Evolutionary conservation across 2,113 vertebrate species (phyloP), one percentile per base, ranked within the genome.

Genomic region (Apteryx mantelli): DNA sequence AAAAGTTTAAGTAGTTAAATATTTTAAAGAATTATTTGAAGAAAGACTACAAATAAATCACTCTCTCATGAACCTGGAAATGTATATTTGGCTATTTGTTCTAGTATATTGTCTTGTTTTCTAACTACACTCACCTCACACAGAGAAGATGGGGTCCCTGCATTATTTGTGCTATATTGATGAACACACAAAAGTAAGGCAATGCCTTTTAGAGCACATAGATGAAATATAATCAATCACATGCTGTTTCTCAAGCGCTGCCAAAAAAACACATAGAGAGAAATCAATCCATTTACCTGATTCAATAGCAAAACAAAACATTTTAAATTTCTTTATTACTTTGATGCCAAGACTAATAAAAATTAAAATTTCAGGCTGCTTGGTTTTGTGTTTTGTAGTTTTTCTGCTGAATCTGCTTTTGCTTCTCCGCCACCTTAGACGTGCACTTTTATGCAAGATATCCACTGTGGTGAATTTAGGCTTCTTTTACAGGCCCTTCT

Each of bases 1-100:
- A 94, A 91, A 95, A 95, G 95, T 95, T 95, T 97, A 95, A 95
- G 48, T 88, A 95, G 69, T 70, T 85, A 92, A 89, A 70, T 40
- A 95, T 78, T 93, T 94, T 91, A 91, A 95, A 93, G 91, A 83
- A 88, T 81, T 86, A 84, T 28, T 56, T 90, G 77, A 53, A 55
- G 58, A 95, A 71, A 89, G 92, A 61, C 36, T 95, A 70, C 24
- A 86, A 93, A 91, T 94, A 90, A 95, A 88, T 95, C 82, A 86
- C 22, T 83, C 64, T 36, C 34, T 16, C 76, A 66, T 3, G 0
- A 88, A 77, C 70, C 68, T 81, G 42, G 32, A 86, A 75, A 93
- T 32, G 28, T 5, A 87, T 74, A 82, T 68, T 94, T 83, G 52
- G 71, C 79, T 86, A 93, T 95, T 92, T 71, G 18, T 95, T 82